Base-by-base conservation (phyloP, 2,113 vertebrate genomes). In the Lasiurus cinereus region DNA sequence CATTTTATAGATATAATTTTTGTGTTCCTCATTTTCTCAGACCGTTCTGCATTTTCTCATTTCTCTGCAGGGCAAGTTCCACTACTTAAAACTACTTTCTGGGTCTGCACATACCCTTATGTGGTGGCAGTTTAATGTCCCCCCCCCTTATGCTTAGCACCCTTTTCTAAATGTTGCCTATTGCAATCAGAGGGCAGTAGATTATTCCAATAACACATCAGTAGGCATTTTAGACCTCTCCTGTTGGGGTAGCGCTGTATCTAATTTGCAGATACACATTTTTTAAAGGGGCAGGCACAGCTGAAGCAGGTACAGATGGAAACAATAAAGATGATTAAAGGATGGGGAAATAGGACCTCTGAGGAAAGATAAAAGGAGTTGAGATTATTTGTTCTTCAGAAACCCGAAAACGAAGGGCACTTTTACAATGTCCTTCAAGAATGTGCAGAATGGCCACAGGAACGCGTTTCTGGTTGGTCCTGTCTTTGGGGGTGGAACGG, bases 281-380 rank as follows among this genome's bases (percentile, higher is more conserved):
- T 96, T 96, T 83, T 27, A 4, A 90, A 94, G 72, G 39, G 56
- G 48, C n/a, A 86, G 70, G 72, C 52, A 91, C 80, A 87, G 88
- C n/a, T 66, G 46, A 94, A 88, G 76, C 66, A 64, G 24, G 83
- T 88, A 80, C 96, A 95, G 87, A 96, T 97, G 96, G 96, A 95
- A 96, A 84, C 66, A 90, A 97, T 96, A 95, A 96, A 96, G 96
- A 92, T 97, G 96, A 97, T 97, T 96, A 95, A 97, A 97, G 96
- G 80, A 76, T 76, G 43, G 84, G 56, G 87, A 94, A 96, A 94
- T 77, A 33, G n/a, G 66, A 92, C 52, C 89, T 83, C 73, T 88
- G 95, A 73, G 76, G 83, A 93, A 96, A 95, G 93, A 97, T 95
- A 96, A 97, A 97, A 97, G 92, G 67, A 93, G 66, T 84, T 9